Percentiles rank a stretch among this genome's conserved stretches.
These are phyloP conservation scores for Misgurnus anguillicaudatus DNA, from an alignment of 2,113 vertebrate genomes.

Conservation along the genomic window DNA sequence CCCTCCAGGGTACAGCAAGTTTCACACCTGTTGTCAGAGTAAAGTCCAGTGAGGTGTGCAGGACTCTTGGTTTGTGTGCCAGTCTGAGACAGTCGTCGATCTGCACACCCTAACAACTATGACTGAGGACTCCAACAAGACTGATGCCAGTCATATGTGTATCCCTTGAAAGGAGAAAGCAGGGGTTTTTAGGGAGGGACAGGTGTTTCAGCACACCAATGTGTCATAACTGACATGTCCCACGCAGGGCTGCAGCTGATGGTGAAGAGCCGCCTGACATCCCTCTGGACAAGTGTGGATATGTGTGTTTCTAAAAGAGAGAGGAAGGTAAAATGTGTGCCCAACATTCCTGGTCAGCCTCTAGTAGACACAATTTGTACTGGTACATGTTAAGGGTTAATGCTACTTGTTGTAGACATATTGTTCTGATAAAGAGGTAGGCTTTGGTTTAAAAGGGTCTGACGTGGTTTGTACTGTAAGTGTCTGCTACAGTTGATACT, in stretches of 20 bases:
- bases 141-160: slow-evolving; percentile 13
- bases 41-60: background rate
- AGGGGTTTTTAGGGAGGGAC: slow-evolving; percentile 27
- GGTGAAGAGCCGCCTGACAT: slow-evolving; percentile 27
- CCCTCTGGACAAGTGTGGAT: slow-evolving; percentile 11
- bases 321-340: background rate
- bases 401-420: slow-evolving; percentile 7
- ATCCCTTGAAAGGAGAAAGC: slow-evolving; percentile 27
- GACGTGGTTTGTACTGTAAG: background rate
- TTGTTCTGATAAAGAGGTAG: background rate
- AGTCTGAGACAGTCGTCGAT: slow-evolving; percentile 9
- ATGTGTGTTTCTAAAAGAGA: slow-evolving; percentile 18
- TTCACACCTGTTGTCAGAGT: background rate
- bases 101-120: background rate
- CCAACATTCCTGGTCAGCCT: background rate
- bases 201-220: slow-evolving; percentile 30
- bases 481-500: slow-evolving; percentile 6
- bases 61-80: background rate
- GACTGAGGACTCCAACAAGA: slow-evolving; percentile 11
- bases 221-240: slow-evolving; percentile 44
- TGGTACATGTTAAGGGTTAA: slow-evolving; percentile 23
- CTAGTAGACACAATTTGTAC: slow-evolving; percentile 6
- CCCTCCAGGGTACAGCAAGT: background rate
- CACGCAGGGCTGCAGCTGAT: slow-evolving; percentile 31
- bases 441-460: background rate